Evolutionary conservation across 92 coral and sea anemone genomes (phyloP).

Genomic region (Plumapathes pennacea): DNA sequence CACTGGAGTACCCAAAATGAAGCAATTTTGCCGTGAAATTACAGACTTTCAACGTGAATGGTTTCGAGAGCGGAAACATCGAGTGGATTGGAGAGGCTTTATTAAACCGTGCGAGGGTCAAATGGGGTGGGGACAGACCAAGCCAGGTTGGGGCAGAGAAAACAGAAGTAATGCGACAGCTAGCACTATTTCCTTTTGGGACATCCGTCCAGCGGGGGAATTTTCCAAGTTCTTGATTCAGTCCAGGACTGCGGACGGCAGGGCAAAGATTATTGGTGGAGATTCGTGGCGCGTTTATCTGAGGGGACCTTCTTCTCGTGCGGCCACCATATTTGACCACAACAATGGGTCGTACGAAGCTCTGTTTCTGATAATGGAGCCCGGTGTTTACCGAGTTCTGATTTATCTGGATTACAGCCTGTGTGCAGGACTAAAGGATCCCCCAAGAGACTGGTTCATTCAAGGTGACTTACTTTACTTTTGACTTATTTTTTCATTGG

Average conservation of each 20-base stretch:
- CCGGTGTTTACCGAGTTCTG: conserved; percentile 49
- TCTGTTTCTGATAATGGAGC: conserved; percentile 59
- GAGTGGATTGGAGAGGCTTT: no score
- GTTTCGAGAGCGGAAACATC: no score
- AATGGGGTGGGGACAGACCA: no score
- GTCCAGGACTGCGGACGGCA: conserved; percentile 39
- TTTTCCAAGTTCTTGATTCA: conserved; percentile 63
- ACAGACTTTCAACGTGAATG: no score
- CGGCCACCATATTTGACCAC: conserved; percentile 69
- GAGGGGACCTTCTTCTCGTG: conserved; percentile 44
- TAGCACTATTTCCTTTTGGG: no score
- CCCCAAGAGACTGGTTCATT: conserved; percentile 70
- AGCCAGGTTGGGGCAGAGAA: no score
- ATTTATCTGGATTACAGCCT: conserved; percentile 63
- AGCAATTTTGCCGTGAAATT: no score
- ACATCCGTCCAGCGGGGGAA: conserved; percentile 67
- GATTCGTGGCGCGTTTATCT: conserved; percentile 75
- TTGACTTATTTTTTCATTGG: no score
- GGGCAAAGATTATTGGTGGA: conserved; percentile 54
- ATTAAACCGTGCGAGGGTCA: no score
- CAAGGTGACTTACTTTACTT: conserved; percentile 49
- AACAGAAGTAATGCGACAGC: no score
- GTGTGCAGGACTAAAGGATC: conserved; percentile 74
- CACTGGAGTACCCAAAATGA: no score
- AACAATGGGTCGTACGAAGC: conserved; percentile 80